phyloP scores from a whole-genome alignment of 2,888 invertebrate genomes.

The Heliothis peltigera region DNA sequence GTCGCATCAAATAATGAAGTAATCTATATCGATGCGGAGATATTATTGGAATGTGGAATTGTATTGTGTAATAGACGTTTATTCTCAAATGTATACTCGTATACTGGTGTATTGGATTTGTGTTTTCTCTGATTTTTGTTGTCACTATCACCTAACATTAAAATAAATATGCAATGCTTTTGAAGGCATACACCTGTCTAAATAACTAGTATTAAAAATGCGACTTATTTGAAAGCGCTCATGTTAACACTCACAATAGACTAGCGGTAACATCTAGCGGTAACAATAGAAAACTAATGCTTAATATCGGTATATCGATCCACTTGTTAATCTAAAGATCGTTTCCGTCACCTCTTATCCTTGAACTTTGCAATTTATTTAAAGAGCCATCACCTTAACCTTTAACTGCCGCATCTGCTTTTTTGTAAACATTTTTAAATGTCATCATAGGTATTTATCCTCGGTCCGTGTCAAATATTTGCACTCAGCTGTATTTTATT shows the following conservation, averaged over 20 bases:
- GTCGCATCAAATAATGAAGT: not conserved
- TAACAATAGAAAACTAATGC: not conserved
- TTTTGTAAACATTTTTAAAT: not conserved
- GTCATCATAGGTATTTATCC: not conserved
- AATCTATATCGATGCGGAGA: not conserved
- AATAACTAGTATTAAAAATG: no score
- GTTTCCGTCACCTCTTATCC: not conserved
- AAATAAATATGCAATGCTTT: no score
- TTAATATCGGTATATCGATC: not conserved
- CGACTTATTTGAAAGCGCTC: no score
- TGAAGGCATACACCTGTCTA: no score
- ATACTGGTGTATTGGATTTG: not conserved
- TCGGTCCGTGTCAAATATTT: no score
- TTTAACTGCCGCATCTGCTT: not conserved
- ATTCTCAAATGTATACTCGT: not conserved
- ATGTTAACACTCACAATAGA: not conserved
- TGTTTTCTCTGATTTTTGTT: not conserved
- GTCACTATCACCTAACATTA: no score
- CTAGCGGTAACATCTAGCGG: not conserved
- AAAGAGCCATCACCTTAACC: not conserved
- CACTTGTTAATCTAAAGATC: not conserved
- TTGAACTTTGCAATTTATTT: not conserved
- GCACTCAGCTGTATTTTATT: no score
- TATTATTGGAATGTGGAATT: slow-evolving; percentile 2
- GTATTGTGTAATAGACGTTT: not conserved